A percentile compares a stretch with the other conserved stretches of the same genome.
These are phyloP conservation scores for Cardiocondyla obscurior DNA, from an alignment of 1,140 invertebrate genomes.

Conservation along the genomic window DNA sequence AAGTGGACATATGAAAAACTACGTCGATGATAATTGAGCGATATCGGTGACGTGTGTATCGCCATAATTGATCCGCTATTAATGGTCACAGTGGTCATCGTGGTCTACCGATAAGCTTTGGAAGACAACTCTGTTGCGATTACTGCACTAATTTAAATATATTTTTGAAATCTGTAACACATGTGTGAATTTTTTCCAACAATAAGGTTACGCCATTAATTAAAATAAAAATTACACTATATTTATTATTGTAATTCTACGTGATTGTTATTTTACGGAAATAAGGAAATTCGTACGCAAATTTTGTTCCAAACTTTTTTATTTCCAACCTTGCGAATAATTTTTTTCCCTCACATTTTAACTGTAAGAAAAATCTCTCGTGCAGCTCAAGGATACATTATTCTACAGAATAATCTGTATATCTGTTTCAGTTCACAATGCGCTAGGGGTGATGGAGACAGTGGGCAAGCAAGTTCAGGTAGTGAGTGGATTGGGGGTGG, in stretches of 20 bases:
- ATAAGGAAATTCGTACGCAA: background rate
- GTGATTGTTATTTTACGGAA: background rate
- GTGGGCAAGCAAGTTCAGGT: conserved; percentile 83
- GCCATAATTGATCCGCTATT: conserved; percentile 42
- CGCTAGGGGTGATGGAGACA: conserved; percentile 83
- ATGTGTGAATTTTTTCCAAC: background rate
- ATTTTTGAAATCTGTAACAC: background rate
- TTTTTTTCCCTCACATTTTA: background rate
- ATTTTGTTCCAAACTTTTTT: background rate
- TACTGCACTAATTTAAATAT: background rate
- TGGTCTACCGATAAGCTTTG: background rate
- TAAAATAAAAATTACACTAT: too few relatives aligned
- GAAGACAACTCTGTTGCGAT: background rate
- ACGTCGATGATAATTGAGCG: conserved; percentile 33
- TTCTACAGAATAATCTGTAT: background rate
- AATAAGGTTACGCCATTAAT: too few relatives aligned
- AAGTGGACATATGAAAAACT: conserved; percentile 40
- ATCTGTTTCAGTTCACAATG: conserved; percentile 81
- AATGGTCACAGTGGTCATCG: background rate
- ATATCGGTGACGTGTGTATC: conserved; percentile 26
- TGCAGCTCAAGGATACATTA: background rate
- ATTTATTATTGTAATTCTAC: background rate
- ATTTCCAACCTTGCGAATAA: background rate
- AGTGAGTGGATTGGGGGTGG: conserved; percentile 81
- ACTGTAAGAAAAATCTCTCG: background rate